A percentile compares a stretch with the other conserved stretches of the same genome.
phyloP scores from a whole-genome alignment of 64 coral and sea anemone genomes.

The Actinia tenebrosa region DNA sequence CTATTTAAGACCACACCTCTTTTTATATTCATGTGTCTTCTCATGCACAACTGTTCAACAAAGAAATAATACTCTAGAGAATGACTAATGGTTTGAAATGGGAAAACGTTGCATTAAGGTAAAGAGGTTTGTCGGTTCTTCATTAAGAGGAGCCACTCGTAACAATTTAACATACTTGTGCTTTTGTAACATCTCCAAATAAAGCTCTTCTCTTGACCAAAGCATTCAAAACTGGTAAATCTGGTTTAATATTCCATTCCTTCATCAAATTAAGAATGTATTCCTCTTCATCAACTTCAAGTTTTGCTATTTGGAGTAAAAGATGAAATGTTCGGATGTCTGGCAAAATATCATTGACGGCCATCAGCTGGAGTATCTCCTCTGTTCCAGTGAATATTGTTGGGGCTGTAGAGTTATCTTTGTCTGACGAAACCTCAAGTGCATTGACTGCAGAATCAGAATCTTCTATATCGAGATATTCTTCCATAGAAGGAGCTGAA shows the following conservation, averaged over 20 bases:
- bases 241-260: conserved; percentile 53
- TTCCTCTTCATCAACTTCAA: conserved; percentile 44
- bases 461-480: neutral
- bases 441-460: neutral
- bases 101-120: too few relatives aligned
- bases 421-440: neutral
- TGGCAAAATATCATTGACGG: conserved; percentile 66
- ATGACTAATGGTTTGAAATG: too few relatives aligned
- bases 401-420: neutral
- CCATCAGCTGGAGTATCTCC: conserved; percentile 74
- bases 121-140: too few relatives aligned
- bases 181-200: conserved; percentile 23
- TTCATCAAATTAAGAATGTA: conserved; percentile 71
- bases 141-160: neutral
- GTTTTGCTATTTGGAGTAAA: conserved; percentile 49
- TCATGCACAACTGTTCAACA: too few relatives aligned
- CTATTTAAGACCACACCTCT: too few relatives aligned
- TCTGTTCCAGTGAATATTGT: conserved; percentile 49
- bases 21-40: too few relatives aligned
- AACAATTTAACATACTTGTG: conserved; percentile 46
- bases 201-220: conserved; percentile 56
- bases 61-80: too few relatives aligned
- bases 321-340: conserved; percentile 84
- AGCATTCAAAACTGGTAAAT: conserved; percentile 69
- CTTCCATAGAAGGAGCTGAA: neutral